These are phyloP conservation scores for Synanceia verrucosa DNA, from an alignment of 2,797 vertebrate genomes.

Conservation along the genomic window DNA sequence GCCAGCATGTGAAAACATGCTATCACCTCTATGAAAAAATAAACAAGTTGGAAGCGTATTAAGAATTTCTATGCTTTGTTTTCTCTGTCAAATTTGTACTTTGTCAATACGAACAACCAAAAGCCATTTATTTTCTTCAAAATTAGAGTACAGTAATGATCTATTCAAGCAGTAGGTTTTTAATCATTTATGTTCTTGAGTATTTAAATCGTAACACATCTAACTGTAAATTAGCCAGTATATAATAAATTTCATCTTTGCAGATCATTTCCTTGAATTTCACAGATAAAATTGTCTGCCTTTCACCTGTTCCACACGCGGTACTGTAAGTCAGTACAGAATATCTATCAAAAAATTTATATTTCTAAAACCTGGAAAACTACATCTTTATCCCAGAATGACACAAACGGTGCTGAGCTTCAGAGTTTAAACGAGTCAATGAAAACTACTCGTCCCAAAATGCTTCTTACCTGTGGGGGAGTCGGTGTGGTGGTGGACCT, in stretches of 20 bases:
- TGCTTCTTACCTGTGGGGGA: constrained; percentile 90
- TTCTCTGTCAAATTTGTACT: not conserved
- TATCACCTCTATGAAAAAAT: not conserved
- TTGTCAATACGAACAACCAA: constrained; percentile 6
- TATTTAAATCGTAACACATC: not conserved
- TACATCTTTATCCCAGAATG: not conserved
- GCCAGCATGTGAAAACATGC: not conserved
- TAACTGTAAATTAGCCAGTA: not conserved
- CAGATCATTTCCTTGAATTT: not conserved
- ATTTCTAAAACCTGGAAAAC: not conserved
- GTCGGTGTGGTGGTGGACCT: constrained; percentile 94
- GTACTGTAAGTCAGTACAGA: not conserved
- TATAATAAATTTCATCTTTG: not conserved
- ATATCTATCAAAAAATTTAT: not conserved
- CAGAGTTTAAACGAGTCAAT: not conserved
- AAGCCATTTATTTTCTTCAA: not conserved
- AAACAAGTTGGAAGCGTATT: not conserved
- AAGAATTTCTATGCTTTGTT: constrained; percentile 9
- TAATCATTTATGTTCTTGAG: not conserved
- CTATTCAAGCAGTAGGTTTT: not conserved
- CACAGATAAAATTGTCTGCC: not conserved
- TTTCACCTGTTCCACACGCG: not conserved
- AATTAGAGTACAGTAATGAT: not conserved
- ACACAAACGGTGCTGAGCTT: not conserved
- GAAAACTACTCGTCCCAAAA: not conserved